Conservation (phyloP, 2,797 vertebrate genomes). For the Discoglossus pictus region DNA sequence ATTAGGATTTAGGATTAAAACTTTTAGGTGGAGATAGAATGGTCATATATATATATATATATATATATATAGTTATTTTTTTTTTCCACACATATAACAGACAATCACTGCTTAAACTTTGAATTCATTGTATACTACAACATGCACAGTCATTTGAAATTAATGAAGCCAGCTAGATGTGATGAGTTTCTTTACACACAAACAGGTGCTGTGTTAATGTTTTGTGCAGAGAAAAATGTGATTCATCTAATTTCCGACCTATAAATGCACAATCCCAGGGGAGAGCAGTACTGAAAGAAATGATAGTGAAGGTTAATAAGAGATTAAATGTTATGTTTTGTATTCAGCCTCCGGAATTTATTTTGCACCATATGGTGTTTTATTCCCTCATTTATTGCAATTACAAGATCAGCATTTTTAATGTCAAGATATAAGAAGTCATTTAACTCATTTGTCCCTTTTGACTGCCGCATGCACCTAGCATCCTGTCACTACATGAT, state of each 20-base stretch:
- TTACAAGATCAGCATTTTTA: constrained; percentile 4
- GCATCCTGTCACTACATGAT: not conserved
- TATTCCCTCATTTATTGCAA: constrained; percentile 27
- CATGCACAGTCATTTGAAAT: no score
- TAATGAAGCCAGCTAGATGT: no score
- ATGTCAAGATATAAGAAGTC: not conserved
- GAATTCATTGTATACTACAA: no score
- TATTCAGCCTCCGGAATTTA: constrained; percentile 23
- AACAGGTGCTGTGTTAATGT: constrained; percentile 23
- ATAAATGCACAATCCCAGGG: constrained; percentile 11
- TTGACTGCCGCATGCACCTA: not conserved
- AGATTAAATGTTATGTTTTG: constrained; percentile 31
- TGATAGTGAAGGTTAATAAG: constrained; percentile 15
- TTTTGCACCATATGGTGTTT: constrained; percentile 25
- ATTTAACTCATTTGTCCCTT: constrained; percentile 8
- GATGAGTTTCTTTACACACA: not conserved
- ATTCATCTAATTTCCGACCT: not conserved
- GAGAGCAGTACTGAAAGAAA: constrained; percentile 10
- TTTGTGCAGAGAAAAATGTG: constrained; percentile 6
- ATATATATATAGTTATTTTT: no score
- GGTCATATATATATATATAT: no score
- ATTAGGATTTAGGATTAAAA: no score
- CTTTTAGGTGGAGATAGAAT: no score
- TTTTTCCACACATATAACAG: no score
- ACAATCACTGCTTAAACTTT: no score